A percentile compares a stretch with the other conserved stretches of the same genome.
Conservation (phyloP, 2,888 invertebrate species). For the Xylophagus ater region DNA sequence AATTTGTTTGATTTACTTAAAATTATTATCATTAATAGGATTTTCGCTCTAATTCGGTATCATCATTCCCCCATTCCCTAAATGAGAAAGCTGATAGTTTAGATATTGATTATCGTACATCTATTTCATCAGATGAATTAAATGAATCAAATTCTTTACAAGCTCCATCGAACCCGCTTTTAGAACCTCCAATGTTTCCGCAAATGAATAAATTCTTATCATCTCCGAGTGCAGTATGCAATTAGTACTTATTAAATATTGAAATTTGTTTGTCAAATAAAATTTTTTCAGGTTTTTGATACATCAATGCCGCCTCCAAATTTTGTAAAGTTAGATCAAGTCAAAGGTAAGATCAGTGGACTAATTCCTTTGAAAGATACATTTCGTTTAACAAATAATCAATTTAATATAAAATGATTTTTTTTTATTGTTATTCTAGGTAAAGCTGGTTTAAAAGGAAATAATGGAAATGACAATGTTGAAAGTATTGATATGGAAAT, state of each 20-base stretch:
- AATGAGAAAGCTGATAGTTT: slow-evolving; percentile 1
- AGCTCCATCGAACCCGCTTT: slow-evolving; percentile 22
- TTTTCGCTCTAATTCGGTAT: slow-evolving; percentile 6
- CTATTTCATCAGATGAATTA: no score
- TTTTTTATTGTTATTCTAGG: slow-evolving; percentile 19
- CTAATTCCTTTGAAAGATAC: slow-evolving; percentile 22
- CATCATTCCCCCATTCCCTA: neutral
- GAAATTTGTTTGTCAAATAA: no score
- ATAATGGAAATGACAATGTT: slow-evolving; percentile 53
- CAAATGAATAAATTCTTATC: slow-evolving; percentile 8
- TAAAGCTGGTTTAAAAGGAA: slow-evolving; percentile 28
- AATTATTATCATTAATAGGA: slow-evolving; percentile 6
- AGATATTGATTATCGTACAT: slow-evolving; percentile 11
- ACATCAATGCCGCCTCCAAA: slow-evolving; percentile 18
- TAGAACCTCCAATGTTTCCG: slow-evolving; percentile 13
- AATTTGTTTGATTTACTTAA: neutral
- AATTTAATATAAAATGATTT: no score
- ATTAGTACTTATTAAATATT: no score
- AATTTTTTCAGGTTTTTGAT: slow-evolving; percentile 25
- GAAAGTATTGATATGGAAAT: slow-evolving; percentile 80
- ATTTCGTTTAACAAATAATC: slow-evolving; percentile 5
- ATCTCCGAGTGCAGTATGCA: slow-evolving; percentile 4
- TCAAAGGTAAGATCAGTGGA: slow-evolving; percentile 29
- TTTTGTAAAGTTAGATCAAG: slow-evolving; percentile 7
- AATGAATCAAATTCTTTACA: slow-evolving; percentile 21